Evolutionary conservation across 92 coral and sea anemone genomes (phyloP).

Genomic region (Zoanthus sansibaricus): DNA sequence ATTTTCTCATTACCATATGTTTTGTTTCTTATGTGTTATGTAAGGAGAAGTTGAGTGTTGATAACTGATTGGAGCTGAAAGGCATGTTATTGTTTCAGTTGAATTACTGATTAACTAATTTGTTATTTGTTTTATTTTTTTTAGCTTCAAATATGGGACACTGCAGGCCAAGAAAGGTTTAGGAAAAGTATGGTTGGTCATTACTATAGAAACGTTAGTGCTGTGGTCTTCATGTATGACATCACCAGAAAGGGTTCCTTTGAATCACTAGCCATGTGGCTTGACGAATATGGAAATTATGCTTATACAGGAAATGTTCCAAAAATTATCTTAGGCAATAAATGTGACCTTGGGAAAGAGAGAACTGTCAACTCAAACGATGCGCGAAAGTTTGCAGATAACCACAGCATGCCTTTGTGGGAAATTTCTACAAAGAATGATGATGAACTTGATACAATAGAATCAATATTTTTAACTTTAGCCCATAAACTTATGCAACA

Average conservation of each 20-base stretch:
- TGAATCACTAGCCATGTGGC: slow-evolving; percentile 81
- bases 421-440: slow-evolving; percentile 96
- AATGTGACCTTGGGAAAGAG: slow-evolving; percentile 84
- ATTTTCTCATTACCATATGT: too few relatives aligned
- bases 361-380: slow-evolving; percentile 89
- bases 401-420: slow-evolving; percentile 91
- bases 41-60: too few relatives aligned
- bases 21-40: too few relatives aligned
- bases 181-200: slow-evolving; percentile 98
- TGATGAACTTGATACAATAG: slow-evolving; percentile 80
- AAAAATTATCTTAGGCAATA: slow-evolving; percentile 92
- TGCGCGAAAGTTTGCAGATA: slow-evolving; percentile 94
- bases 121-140: neutral
- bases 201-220: slow-evolving; percentile 96
- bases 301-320: slow-evolving; percentile 81
- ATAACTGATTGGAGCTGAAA: too few relatives aligned
- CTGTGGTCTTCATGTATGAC: slow-evolving; percentile 96
- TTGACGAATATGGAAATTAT: slow-evolving; percentile 86
- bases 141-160: slow-evolving; percentile 96
- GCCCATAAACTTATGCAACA: slow-evolving; percentile 83
- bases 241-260: slow-evolving; percentile 89
- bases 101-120: neutral
- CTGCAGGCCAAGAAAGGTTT: slow-evolving; percentile 98
- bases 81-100: neutral
- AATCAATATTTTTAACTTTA: slow-evolving; percentile 87